Conservation (phyloP, 2,888 invertebrate genomes). For the Dendrolimus pini region DNA sequence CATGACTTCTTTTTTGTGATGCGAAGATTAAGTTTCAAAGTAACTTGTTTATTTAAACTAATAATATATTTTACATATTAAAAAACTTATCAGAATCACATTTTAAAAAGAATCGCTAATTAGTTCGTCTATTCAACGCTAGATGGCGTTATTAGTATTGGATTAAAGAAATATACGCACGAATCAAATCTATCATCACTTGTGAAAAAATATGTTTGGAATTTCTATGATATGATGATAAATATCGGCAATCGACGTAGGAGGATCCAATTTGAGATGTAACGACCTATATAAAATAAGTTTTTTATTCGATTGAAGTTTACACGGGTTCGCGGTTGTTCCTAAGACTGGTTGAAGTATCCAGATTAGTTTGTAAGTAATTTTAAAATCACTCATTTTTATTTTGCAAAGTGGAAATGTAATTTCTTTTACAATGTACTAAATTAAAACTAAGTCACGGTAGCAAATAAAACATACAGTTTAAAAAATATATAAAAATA, state of each 20-base stretch:
- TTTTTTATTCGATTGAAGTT: background rate
- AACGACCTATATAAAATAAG: background rate
- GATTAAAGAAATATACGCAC: background rate
- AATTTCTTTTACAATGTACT: no score
- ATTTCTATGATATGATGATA: background rate
- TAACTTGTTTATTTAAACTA: no score
- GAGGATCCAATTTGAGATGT: background rate
- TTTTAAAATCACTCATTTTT: no score
- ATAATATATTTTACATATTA: no score
- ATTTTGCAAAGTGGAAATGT: no score
- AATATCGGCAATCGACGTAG: background rate
- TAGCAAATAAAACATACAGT: no score
- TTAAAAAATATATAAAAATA: no score
- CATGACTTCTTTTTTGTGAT: no score
- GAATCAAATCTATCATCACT: background rate
- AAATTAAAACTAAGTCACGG: no score
- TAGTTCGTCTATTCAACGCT: slow-evolving; percentile 1
- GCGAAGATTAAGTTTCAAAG: no score
- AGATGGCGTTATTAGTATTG: slow-evolving; percentile 1
- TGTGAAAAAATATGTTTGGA: background rate
- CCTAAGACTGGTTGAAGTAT: background rate
- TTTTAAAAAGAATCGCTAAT: background rate
- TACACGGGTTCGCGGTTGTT: background rate
- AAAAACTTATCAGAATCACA: no score
- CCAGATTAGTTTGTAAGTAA: background rate